phyloP scores from a whole-genome alignment of 2,888 invertebrate species.

The Orthonevra nobilis region DNA sequence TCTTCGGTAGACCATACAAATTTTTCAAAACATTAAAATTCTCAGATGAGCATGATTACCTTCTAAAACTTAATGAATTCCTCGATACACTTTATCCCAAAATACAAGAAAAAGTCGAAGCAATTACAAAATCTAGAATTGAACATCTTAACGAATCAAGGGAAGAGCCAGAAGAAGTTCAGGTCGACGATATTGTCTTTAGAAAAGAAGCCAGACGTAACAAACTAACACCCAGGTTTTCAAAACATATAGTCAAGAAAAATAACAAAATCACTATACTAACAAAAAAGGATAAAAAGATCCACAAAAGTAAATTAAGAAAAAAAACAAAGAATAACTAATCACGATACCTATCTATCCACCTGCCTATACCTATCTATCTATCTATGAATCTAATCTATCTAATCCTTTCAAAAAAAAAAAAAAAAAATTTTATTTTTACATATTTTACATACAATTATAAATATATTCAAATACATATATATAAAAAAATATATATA shows the following conservation, averaged over 20 bases:
- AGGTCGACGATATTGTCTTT: slow-evolving; percentile 19
- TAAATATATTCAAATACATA: too few species aligned
- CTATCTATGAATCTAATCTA: too few species aligned
- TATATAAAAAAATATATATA: too few species aligned
- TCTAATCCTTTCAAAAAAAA: too few species aligned
- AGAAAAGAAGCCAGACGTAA: slow-evolving; percentile 52
- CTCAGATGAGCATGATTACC: slow-evolving; percentile 22
- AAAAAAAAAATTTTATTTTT: too few species aligned
- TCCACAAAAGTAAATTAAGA: slow-evolving; percentile 52
- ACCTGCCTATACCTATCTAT: too few species aligned
- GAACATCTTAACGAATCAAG: slow-evolving; percentile 17
- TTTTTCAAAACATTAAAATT: slow-evolving; percentile 25
- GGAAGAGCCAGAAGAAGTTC: slow-evolving; percentile 12
- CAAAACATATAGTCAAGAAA: slow-evolving; percentile 35
- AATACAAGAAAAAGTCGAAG: slow-evolving; percentile 23
- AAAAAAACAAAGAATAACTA: slow-evolving; percentile 1
- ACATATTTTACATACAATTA: too few species aligned
- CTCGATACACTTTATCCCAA: slow-evolving; percentile 28
- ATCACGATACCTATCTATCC: too few species aligned
- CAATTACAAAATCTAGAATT: slow-evolving; percentile 8
- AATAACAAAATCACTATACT: slow-evolving; percentile 38
- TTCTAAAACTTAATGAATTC: slow-evolving; percentile 32
- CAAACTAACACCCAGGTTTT: slow-evolving; percentile 35
- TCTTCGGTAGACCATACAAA: slow-evolving; percentile 29
- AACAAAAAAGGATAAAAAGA: slow-evolving; percentile 52